A percentile compares a stretch with the other conserved stretches of the same genome.
Evolutionary conservation across 2,797 vertebrate genomes (phyloP).

Genomic region (Petrocephalus schoutedeni): DNA sequence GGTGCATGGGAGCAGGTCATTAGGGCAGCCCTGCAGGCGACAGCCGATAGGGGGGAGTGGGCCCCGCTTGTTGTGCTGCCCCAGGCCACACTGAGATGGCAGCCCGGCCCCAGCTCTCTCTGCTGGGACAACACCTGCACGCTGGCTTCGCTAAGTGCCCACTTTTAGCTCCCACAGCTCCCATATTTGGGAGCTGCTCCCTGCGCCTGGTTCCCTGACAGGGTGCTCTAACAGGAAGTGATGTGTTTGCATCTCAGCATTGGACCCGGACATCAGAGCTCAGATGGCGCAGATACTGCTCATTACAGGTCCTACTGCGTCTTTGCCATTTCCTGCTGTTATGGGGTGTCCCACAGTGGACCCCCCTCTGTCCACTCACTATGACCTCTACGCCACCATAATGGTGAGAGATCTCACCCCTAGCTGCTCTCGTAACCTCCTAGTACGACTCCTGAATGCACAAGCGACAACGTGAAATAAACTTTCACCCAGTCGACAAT

Average conservation of each 20-base stretch:
- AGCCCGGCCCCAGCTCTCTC: slow-evolving; percentile 30
- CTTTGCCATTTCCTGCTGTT: neutral
- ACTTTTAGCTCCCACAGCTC: neutral
- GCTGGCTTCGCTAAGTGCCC: neutral
- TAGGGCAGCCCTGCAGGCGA: slow-evolving; percentile 33
- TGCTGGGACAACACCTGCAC: slow-evolving; percentile 7
- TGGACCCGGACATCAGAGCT: neutral
- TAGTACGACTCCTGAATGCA: no score
- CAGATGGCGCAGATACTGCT: neutral
- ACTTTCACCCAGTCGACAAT: neutral
- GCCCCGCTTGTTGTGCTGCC: slow-evolving; percentile 22
- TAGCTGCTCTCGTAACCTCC: neutral
- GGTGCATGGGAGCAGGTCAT: slow-evolving; percentile 32
- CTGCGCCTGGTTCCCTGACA: neutral
- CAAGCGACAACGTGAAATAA: neutral
- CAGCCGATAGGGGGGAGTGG: neutral
- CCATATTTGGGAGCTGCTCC: neutral
- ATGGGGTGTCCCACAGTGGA: neutral
- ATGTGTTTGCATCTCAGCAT: neutral
- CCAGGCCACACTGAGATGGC: slow-evolving; percentile 28
- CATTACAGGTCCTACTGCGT: neutral
- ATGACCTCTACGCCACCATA: neutral
- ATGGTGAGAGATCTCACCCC: neutral
- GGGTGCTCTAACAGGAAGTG: neutral
- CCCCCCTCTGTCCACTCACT: neutral